Base-by-base conservation (phyloP, 2,797 vertebrate genomes). In the Scolopax rusticola region DNA sequence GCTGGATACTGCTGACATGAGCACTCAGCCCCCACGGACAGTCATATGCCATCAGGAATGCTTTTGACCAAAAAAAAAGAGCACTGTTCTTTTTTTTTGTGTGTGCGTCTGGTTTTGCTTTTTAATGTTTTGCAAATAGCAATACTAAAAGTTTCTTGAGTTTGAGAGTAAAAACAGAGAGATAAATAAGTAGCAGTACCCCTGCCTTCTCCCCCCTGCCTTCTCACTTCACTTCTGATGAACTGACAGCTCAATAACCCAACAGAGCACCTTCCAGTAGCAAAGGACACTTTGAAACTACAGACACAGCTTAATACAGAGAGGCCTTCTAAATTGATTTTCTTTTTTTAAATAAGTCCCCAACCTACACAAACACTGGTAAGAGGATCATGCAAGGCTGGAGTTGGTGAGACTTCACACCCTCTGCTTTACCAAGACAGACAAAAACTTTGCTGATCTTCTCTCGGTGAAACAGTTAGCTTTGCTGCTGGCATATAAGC, bases 1-100 rank as follows among this genome's bases (percentile, higher is more conserved):
- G 84, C 47, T 90, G 81, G 91, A 87, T 82, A 41, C 74, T 88
- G 92, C 93, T 86, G 91, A 76, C 91, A 76, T 57, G 3, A 87
- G 57, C 1, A 54, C 59, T 71, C 6, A 8, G 63, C 75, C 88
- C 91, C 89, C 1, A 8, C 75, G 40, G 81, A 38, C 51, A 68
- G 51, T 93, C 89, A 77, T 32, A 8, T 27, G 94, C 79, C 54
- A 43, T 80, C 50, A 30, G 79, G 84, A 89, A 94, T 77, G 94
- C 64, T 95, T 74, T 18, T 69, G 89, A 79, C 69, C 28, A 82
- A 57, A 63, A 61, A 57, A 57, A 45, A 79, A 57, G 45, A 84
- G n/a, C 57, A 28, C n/a, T 23, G 74, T 60, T 57, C 54, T 33
- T 33, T 6, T n/a, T 33, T 33, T n/a, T n/a, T 6, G 36, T 36